Evolutionary conservation across 2,797 vertebrate genomes (phyloP), one percentile per base, ranked within the genome.

Genomic region (Pangasius macronema): DNA sequence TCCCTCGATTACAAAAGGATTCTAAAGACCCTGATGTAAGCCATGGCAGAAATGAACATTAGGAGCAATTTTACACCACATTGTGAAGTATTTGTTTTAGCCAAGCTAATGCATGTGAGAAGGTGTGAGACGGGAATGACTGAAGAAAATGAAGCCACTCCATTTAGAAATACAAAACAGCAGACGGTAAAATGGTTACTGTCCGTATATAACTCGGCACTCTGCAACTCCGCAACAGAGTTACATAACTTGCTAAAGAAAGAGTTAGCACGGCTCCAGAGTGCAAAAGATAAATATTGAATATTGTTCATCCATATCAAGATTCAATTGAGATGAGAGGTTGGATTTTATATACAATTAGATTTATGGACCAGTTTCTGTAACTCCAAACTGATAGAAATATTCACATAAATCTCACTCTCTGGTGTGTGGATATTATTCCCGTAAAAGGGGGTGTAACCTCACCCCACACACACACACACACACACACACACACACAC

Each of bases 11-110:
- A 91, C 86, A 93, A 92, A 92, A 87, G 89, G 91, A 92, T 92
- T 92, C 85, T 91, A 86, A 75, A 84, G 88, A 85, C 85, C 46
- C 84, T 93, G 92, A 94, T 87, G 86, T 93, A 91, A 93, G 82
- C 85, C 3, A 20, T 89, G 82, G 90, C 89, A 91, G 88, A 89
- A 84, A 57, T 84, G 87, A 88, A 92, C 91, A 94, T 93, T 90
- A 94, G 92, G 36, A 70, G 61, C 86, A 88, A 89, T 91, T 93
- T 93, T 53, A 85, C 86, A 82, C 84, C 83, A 9, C 68, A 20
- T 81, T 81, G 87, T 51, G 70, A 61, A 82, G 59, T 68, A 87
- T 90, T 88, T 82, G 88, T 88, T 92, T 92, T 89, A 86, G 42
- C 22, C 70, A 83, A 76, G 87, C 88, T 90, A 91, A 91, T 90